phyloP scores from a whole-genome alignment of 2,113 vertebrate genomes.

The Sakesphorus luctuosus region DNA sequence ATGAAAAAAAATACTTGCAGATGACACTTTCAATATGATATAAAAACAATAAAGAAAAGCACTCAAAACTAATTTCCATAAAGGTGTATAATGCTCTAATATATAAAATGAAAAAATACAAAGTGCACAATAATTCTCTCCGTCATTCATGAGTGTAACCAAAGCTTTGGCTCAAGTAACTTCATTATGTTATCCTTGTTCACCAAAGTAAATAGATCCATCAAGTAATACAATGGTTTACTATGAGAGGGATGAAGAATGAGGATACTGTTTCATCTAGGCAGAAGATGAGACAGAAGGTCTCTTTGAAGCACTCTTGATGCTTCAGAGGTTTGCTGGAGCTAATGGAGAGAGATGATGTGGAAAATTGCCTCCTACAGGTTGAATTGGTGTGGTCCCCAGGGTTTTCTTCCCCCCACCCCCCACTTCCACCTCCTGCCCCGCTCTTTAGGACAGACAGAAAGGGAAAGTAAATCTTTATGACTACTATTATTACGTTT shows the following conservation, averaged over 20 bases:
- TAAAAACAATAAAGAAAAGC: not conserved
- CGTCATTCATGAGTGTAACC: not conserved
- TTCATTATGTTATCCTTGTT: not conserved
- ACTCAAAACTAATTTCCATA: not conserved
- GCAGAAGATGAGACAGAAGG: not conserved
- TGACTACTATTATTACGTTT: not conserved
- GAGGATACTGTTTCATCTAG: not conserved
- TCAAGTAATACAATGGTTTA: not conserved
- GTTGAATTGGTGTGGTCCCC: conserved; percentile 29
- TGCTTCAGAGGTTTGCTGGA: conserved; percentile 1
- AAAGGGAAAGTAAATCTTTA: conserved; percentile 31
- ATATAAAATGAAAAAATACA: not conserved
- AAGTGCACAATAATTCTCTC: not conserved
- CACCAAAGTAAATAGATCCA: not conserved
- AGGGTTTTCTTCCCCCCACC: not conserved
- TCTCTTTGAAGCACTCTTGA: conserved; percentile 33
- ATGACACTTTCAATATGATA: not conserved
- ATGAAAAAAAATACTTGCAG: not conserved
- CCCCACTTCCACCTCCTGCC: not conserved
- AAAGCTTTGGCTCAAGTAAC: not conserved
- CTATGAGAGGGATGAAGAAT: not conserved
- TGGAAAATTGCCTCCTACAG: conserved; percentile 16
- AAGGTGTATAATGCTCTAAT: not conserved
- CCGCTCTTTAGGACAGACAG: not conserved
- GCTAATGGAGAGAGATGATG: conserved; percentile 10